A percentile compares a stretch with the other conserved stretches of the same genome.
These are phyloP conservation scores for Drosophila barbarae DNA, from an alignment of 2,888 invertebrate genomes.

Conservation along the genomic window DNA sequence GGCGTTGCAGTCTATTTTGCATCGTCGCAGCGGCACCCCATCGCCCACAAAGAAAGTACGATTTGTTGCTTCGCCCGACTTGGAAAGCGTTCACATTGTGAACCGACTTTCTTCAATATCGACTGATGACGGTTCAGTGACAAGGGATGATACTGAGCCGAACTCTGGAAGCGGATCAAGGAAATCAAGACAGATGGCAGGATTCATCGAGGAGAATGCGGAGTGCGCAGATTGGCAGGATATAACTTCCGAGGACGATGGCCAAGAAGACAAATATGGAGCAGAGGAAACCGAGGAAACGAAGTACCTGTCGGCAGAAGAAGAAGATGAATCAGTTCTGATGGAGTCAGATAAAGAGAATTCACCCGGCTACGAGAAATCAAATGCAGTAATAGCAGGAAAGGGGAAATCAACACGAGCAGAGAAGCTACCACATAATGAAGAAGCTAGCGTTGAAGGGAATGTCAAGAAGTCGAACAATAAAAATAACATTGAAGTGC, in stretches of 20 bases:
- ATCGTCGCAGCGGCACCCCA: background rate
- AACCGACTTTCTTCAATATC: background rate
- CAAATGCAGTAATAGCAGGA: background rate
- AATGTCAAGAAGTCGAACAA: background rate
- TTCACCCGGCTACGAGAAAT: background rate
- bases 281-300: background rate
- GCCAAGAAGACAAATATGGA: background rate
- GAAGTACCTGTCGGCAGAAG: background rate
- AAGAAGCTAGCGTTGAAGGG: background rate
- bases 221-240: background rate
- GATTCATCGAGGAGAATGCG: background rate
- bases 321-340: background rate
- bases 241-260: background rate
- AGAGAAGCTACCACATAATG: too few relatives aligned
- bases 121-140: background rate
- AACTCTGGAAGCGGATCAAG: background rate
- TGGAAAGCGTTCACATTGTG: background rate
- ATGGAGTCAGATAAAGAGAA: background rate
- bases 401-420: background rate
- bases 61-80: background rate
- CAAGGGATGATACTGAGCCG: background rate
- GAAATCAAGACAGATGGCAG: background rate
- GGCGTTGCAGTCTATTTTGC: conserved; percentile 1
- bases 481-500: background rate
- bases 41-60: conserved; percentile 4